Conservation (phyloP, 2,888 invertebrate genomes). For the Hoplodrina ambigua region DNA sequence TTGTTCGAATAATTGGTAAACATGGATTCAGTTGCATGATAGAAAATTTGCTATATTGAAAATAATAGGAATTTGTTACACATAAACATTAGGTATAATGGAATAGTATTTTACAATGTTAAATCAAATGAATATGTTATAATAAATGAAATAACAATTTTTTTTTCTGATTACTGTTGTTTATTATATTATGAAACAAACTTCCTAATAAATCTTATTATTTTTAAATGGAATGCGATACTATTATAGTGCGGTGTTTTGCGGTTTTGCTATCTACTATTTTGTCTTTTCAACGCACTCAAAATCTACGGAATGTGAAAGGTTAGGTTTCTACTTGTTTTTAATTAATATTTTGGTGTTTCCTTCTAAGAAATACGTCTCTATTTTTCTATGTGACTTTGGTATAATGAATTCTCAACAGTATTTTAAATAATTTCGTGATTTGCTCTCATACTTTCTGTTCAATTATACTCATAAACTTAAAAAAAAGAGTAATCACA, state of each 20-base stretch:
- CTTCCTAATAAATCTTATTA: background rate
- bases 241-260: no score
- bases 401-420: constrained; percentile 74
- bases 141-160: background rate
- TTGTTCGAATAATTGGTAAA: constrained; percentile 12
- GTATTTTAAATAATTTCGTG: constrained; percentile 9
- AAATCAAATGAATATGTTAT: background rate
- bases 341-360: constrained; percentile 11
- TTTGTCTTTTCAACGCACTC: constrained; percentile 23
- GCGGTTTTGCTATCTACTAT: background rate
- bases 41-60: constrained; percentile 17
- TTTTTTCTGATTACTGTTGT: background rate
- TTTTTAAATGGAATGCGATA: constrained; percentile 33
- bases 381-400: constrained; percentile 63
- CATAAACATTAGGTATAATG: background rate
- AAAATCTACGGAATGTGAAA: constrained; percentile 44
- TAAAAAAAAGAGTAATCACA: background rate
- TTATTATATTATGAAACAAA: background rate
- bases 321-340: background rate
- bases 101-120: background rate
- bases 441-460: background rate
- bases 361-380: constrained; percentile 1
- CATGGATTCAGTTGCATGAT: constrained; percentile 22
- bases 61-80: background rate
- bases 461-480: background rate